Percentiles rank a stretch among this genome's conserved stretches.
Conservation (phyloP, 2,113 vertebrate genomes). For the human (Homo sapiens) region DNA sequence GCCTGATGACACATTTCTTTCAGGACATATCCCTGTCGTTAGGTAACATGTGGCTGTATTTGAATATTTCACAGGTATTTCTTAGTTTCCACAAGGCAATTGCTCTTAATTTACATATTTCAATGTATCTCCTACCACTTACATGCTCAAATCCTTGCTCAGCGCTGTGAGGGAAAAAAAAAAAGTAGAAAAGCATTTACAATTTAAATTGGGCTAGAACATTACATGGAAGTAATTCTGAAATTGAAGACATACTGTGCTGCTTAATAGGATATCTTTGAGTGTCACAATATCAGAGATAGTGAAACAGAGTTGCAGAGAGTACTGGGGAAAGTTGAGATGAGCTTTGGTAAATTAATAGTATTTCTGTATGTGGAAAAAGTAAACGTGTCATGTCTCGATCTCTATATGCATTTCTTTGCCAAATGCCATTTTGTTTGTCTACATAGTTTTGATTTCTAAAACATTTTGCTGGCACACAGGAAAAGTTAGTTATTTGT, state of each 20-base stretch:
- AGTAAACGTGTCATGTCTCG: neutral
- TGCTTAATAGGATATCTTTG: neutral
- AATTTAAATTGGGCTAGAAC: neutral
- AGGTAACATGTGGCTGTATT: neutral
- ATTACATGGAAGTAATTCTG: neutral
- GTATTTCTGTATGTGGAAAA: neutral
- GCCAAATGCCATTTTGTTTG: neutral
- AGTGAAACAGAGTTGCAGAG: neutral
- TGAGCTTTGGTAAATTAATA: neutral
- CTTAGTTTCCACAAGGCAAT: neutral
- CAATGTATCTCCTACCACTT: fast-evolving
- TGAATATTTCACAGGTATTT: neutral
- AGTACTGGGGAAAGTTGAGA: neutral
- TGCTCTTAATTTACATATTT: slow-evolving; percentile 12
- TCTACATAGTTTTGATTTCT: neutral
- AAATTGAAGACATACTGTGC: neutral
- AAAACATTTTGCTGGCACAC: neutral
- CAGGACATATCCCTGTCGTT: neutral
- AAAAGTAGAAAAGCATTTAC: neutral
- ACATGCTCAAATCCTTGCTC: neutral
- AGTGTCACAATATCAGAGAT: neutral
- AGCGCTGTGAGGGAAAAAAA: neutral
- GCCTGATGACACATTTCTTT: neutral
- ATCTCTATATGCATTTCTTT: neutral
- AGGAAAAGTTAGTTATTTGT: neutral